Conservation (phyloP, 2,888 invertebrate species). For the Eupithecia exiguata region DNA sequence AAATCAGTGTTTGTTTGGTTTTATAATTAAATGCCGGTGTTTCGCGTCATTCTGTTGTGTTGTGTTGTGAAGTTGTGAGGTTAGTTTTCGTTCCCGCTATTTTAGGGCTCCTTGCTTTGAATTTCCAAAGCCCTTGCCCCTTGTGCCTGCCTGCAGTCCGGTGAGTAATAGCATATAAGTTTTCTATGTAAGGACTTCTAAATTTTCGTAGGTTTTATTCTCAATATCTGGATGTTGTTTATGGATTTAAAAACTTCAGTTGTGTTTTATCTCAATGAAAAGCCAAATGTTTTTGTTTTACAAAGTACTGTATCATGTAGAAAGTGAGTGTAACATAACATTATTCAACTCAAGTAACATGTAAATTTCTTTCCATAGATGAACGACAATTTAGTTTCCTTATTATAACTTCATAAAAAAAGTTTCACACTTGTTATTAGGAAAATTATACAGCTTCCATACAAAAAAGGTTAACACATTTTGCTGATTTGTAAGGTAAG, state of each 20-base stretch:
- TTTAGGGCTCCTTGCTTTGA: slow-evolving; percentile 54
- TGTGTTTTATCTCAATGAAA: slow-evolving; percentile 36
- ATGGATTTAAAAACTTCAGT: slow-evolving; percentile 17
- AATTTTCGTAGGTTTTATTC: slow-evolving; percentile 46
- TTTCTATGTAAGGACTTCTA: slow-evolving; percentile 65
- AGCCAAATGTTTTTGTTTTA: slow-evolving; percentile 34
- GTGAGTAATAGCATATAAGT: slow-evolving; percentile 80
- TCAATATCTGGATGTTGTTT: slow-evolving; percentile 38
- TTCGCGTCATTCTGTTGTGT: slow-evolving; percentile 48
- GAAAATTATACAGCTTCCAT: not conserved
- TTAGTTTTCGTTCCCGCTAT: slow-evolving; percentile 81
- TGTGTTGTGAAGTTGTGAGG: slow-evolving; percentile 67
- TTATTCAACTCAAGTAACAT: not conserved
- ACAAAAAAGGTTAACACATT: not conserved
- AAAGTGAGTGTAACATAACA: slow-evolving; percentile 13
- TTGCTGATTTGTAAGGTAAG: not conserved
- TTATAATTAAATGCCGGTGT: slow-evolving; percentile 33
- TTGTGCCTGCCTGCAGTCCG: slow-evolving; percentile 68
- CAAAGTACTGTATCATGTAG: slow-evolving; percentile 32
- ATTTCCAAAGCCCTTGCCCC: slow-evolving; percentile 42
- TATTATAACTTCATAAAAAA: not conserved
- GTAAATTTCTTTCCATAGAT: not conserved
- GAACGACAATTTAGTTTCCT: not conserved
- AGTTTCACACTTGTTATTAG: not conserved
- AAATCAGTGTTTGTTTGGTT: slow-evolving; percentile 30